Percentiles rank a stretch among this genome's conserved stretches.
phyloP scores from a whole-genome alignment of 2,888 invertebrate genomes.

The Eristalis intricaria region DNA sequence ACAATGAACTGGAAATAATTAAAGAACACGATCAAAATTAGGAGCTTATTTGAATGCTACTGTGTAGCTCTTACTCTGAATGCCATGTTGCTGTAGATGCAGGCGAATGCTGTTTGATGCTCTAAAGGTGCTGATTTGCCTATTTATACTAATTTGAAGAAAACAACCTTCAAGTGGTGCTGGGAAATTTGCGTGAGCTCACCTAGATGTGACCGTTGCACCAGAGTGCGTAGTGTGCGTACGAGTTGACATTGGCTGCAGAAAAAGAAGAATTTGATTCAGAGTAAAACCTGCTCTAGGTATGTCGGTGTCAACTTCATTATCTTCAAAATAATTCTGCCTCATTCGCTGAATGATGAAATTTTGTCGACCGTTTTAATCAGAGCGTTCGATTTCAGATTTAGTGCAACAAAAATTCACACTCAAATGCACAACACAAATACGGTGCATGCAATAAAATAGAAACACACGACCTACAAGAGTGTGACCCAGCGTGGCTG shows the following conservation, averaged over 20 bases:
- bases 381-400: neutral
- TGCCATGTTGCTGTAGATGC: conserved; percentile 57
- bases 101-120: conserved; percentile 44
- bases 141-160: conserved; percentile 55
- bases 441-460: neutral
- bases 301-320: conserved; percentile 39
- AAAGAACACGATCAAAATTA: neutral
- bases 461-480: neutral
- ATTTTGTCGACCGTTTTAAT: conserved; percentile 35
- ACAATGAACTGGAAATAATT: conserved; percentile 41
- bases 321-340: conserved; percentile 16
- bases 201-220: conserved; percentile 3
- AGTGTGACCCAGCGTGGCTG: conserved; percentile 26
- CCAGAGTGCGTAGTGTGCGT: conserved; percentile 51
- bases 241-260: conserved; percentile 45
- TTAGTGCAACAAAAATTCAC: neutral
- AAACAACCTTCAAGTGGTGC: conserved; percentile 23
- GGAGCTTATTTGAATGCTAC: neutral
- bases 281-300: conserved; percentile 32
- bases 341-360: conserved; percentile 41
- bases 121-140: conserved; percentile 37
- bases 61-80: conserved; percentile 42
- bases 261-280: conserved; percentile 38
- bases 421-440: neutral
- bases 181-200: conserved; percentile 17